These are phyloP conservation scores for Cyprinodon diabolis DNA, from an alignment of 2,797 vertebrate species.

Conservation along the genomic window DNA sequence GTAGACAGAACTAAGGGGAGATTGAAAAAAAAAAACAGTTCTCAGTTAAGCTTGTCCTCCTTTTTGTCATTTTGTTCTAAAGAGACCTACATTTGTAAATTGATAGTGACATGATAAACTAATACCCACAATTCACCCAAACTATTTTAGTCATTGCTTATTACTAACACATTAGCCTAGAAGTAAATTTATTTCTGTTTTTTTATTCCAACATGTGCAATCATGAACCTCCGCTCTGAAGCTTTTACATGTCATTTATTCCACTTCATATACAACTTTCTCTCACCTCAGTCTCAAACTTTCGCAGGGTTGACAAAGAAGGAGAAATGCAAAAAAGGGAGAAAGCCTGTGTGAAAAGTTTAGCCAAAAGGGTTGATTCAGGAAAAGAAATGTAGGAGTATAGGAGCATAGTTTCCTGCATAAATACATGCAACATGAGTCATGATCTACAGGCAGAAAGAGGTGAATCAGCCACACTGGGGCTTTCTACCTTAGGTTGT, in stretches of 20 bases:
- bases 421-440: conserved; percentile 27
- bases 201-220: conserved; percentile 61
- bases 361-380: conserved; percentile 40
- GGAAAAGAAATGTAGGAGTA: conserved; percentile 26
- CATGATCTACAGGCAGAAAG: conserved; percentile 29
- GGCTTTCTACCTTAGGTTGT: conserved; percentile 27
- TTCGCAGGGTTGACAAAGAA: conserved; percentile 30
- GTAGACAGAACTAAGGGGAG: conserved; percentile 31
- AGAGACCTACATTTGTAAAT: conserved; percentile 76
- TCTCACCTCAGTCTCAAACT: conserved; percentile 28
- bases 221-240: conserved; percentile 65
- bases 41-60: conserved; percentile 52
- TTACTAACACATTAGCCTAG: conserved; percentile 69
- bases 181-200: conserved; percentile 55
- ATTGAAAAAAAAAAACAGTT: conserved; percentile 9
- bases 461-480: conserved; percentile 18
- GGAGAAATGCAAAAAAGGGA: conserved; percentile 21
- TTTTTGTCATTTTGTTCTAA: conserved; percentile 52
- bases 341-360: conserved; percentile 28
- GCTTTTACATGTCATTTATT: conserved; percentile 43
- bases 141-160: conserved; percentile 46
- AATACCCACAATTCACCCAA: conserved; percentile 52
- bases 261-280: conserved; percentile 37
- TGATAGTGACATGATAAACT: conserved; percentile 58
- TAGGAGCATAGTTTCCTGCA: conserved; percentile 23